Base-by-base conservation (phyloP, 2,113 vertebrate genomes). In the Megatriorchis doriae region DNA sequence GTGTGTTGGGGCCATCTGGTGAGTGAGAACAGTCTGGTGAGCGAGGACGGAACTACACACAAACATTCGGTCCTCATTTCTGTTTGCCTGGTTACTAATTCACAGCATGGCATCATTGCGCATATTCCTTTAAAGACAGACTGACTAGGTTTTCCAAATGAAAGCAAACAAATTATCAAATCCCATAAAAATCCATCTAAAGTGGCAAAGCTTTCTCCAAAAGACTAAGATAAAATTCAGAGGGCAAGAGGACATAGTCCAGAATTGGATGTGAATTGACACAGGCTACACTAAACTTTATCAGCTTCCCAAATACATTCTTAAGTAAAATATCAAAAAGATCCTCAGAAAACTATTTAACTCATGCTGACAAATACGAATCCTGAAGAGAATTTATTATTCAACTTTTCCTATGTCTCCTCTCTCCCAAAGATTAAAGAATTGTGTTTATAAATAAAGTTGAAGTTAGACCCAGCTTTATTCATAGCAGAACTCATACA, bases 391-490 rank as follows among this genome's bases (percentile, higher is more conserved):
- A 7, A 56, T 62, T 65, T 89, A 26, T 58, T 87, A 8, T 61
- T 70, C 19, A 42, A 17, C 19, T 66, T 84, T 36, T 84, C 5
- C 7, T 67, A 23, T 72, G 29, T 32, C 5, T 77, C 3, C 0
- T 25, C 26, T 65, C 36, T 61, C 26, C 22, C 29, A 3, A 50
- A 43, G 88, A 29, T 62, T 53, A n/a, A 90, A 82, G 4, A 68
- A 68, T 45, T 84, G 2, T 4, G 9, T 78, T 84, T 81, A 42
- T 74, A 62, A 58, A 38, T 66, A 47, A 68, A 66, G 50, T 61
- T 4, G 5, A 74, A 66, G 4, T 53, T n/a, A 29, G 3, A 53
- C 3, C 3, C 0, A 0, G 25, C 20, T 89, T 87, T 78, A 48
- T 59, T 53, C 42, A 63, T 58, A 79, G 19, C 32, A 68, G 34